phyloP scores from a whole-genome alignment of 2,888 invertebrate genomes.

The Cheilosia impressa region DNA sequence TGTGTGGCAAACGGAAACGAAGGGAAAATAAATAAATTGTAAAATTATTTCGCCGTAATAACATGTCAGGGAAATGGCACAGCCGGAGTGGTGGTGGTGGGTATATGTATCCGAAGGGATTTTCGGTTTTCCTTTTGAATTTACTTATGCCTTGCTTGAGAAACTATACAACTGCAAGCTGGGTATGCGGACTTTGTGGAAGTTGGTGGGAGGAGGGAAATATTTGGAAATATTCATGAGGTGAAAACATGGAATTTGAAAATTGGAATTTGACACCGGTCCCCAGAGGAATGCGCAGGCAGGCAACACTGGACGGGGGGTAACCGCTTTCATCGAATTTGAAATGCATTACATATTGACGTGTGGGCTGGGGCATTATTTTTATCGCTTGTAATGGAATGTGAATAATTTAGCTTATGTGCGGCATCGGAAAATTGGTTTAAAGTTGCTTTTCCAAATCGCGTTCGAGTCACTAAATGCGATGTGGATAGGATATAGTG shows the following conservation, averaged over 20 bases:
- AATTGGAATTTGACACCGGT: slow-evolving; percentile 73
- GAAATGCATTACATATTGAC: slow-evolving; percentile 57
- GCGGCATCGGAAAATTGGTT: too few relatives aligned
- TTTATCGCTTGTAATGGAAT: slow-evolving; percentile 63
- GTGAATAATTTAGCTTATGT: slow-evolving; percentile 59
- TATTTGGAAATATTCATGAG: slow-evolving; percentile 72
- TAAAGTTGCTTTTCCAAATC: too few relatives aligned
- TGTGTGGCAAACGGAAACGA: slow-evolving; percentile 44
- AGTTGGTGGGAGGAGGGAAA: neutral
- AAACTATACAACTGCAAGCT: slow-evolving; percentile 20
- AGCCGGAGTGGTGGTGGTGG: slow-evolving; percentile 26
- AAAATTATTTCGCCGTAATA: slow-evolving; percentile 83
- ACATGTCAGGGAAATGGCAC: slow-evolving; percentile 80
- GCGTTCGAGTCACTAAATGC: too few relatives aligned
- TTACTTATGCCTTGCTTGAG: slow-evolving; percentile 49
- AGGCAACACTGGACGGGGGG: neutral
- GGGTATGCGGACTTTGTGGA: neutral
- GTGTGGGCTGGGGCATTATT: slow-evolving; percentile 13
- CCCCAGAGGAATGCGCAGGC: slow-evolving; percentile 31
- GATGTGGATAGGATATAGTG: too few relatives aligned
- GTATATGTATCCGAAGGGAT: slow-evolving; percentile 17
- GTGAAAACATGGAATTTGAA: slow-evolving; percentile 65
- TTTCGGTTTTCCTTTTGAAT: slow-evolving; percentile 43
- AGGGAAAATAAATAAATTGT: slow-evolving; percentile 82
- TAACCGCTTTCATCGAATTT: slow-evolving; percentile 53